Evolutionary conservation across 2,888 invertebrate species (phyloP), one percentile per base, ranked within the genome.

Genomic region (Conops quadrifasciatus): DNA sequence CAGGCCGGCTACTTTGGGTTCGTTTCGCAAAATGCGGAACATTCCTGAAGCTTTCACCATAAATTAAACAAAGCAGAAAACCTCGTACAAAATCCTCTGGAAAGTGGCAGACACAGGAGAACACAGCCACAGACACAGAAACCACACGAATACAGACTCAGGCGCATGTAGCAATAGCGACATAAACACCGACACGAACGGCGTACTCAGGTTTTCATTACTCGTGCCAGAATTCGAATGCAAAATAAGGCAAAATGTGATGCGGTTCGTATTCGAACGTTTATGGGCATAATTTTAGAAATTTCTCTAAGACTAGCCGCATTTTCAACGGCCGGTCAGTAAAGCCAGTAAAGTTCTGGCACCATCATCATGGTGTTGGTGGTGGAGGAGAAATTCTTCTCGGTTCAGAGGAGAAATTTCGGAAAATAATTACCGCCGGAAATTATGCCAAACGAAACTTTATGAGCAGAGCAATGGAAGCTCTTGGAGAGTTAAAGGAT

Each of bases 61-160:
- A 79, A 79, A 80, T 80, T 79, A 75, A 76, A 80, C 76, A 75
- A 75, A 79, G 76, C 76, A 75, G 76, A n/a, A n/a, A n/a, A 75
- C 76, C 78, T 70, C 73, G 66, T 58, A 26, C 72, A 43, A 28
- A 36, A 26, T 51, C 62, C 19, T 64, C 51, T 45, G 30, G 49
- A 51, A 30, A 43, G 47, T 43, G 26, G 53, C 63, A 63, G 62
- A 60, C 51, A 28, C 51, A 45, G 36, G 53, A 36, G 59, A 43
- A 65, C 65, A 30, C 56, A 66, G 19, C 58, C 9, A 64, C 49
- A 64, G n/a, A 64, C 26, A 26, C 64, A 62, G 28, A 45, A n/a
- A n/a, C n/a, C 45, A 1, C 45, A 45, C 1, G 15, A 15, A 45
- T 45, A 45, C 45, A n/a, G 53, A 47, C 45, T 51, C 1, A 58